Evolutionary conservation across 2,888 invertebrate species (phyloP).

Genomic region (Eupithecia tripunctaria): DNA sequence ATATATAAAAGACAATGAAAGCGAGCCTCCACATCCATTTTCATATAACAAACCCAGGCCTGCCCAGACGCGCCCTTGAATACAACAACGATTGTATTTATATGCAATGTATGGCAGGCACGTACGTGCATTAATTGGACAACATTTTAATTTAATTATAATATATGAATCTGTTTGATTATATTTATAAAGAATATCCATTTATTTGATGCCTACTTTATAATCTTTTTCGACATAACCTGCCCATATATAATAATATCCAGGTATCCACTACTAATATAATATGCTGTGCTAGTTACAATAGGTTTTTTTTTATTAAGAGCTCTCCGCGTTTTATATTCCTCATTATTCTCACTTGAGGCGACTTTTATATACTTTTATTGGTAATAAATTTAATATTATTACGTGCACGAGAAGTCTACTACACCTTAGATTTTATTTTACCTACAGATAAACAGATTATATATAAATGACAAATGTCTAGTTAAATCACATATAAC

Average conservation of each 20-base stretch:
- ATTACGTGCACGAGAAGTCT: neutral
- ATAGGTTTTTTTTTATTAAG: neutral
- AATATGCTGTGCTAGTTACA: neutral
- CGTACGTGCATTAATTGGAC: conserved; percentile 1
- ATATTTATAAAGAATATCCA: neutral
- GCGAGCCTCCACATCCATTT: neutral
- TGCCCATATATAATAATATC: no score
- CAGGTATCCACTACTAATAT: neutral
- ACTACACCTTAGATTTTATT: no score
- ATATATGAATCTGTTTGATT: conserved; percentile 1
- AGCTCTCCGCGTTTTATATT: neutral
- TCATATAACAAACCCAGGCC: neutral
- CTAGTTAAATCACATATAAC: neutral
- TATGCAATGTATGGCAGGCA: neutral
- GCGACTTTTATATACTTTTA: no score
- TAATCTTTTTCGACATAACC: neutral
- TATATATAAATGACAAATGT: neutral
- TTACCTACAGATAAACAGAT: neutral
- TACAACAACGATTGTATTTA: conserved; percentile 6
- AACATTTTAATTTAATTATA: neutral
- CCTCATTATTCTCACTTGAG: neutral
- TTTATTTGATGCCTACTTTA: no score
- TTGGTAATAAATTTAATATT: neutral
- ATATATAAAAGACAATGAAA: neutral
- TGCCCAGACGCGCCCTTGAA: conserved; percentile 1